These are phyloP conservation scores for Phasia obesa DNA, from an alignment of 2,888 invertebrate species.

Conservation along the genomic window DNA sequence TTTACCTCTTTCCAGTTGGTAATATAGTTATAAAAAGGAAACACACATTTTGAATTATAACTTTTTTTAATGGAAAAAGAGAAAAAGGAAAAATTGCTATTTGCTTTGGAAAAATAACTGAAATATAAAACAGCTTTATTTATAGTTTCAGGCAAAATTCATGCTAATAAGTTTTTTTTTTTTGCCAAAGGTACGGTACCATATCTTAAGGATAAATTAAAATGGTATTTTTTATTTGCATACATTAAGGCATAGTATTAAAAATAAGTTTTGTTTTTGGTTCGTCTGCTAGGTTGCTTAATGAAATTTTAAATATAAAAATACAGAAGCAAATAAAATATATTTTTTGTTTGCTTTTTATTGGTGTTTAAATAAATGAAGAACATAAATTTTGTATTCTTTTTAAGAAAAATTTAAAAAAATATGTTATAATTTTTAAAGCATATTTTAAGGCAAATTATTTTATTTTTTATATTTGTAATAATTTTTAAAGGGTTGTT, in stretches of 20 bases:
- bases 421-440: no score
- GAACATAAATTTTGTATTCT: no score
- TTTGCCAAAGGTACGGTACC: not conserved
- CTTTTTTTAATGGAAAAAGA: slow-evolving; percentile 1
- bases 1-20: slow-evolving; percentile 28
- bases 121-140: not conserved
- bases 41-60: slow-evolving; percentile 19
- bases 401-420: no score
- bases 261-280: not conserved
- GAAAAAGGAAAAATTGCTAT: not conserved
- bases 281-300: no score
- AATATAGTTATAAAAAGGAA: not conserved
- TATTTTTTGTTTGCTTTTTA: no score
- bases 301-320: no score
- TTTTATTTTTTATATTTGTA: no score
- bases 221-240: slow-evolving; percentile 13
- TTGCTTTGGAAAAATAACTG: no score
- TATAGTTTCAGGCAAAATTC: slow-evolving; percentile 18
- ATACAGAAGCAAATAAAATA: no score
- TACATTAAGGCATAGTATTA: not conserved
- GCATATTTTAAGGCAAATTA: no score
- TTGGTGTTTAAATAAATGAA: no score
- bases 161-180: slow-evolving; percentile 1
- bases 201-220: slow-evolving; percentile 33
- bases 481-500: no score